Percentiles rank a stretch among this genome's conserved stretches.
phyloP scores from a whole-genome alignment of 2,113 vertebrate genomes.

The Rhea americana region DNA sequence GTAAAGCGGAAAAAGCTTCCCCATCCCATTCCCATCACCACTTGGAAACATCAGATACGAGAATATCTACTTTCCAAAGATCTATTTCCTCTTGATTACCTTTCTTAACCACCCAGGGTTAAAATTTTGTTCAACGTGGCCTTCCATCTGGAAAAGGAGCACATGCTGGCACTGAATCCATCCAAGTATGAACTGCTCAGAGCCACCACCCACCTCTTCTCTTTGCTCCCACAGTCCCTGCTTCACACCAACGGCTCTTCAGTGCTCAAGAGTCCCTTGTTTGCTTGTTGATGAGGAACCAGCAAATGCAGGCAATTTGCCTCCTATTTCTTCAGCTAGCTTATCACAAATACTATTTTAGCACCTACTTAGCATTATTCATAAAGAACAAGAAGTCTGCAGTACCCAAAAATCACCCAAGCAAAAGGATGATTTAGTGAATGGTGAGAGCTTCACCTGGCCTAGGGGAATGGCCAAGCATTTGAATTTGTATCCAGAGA shows the following conservation, averaged over 20 bases:
- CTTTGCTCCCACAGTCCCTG: not conserved
- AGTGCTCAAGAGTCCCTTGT: not conserved
- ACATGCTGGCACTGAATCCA: not conserved
- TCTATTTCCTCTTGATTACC: not conserved
- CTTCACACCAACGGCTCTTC: not conserved
- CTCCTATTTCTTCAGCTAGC: conserved; percentile 27
- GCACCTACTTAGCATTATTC: conserved; percentile 45
- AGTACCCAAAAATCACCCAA: not conserved
- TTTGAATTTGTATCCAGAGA: conserved; percentile 1
- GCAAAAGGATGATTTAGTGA: conserved; percentile 4
- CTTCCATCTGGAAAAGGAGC: not conserved
- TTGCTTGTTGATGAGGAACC: conserved; percentile 42
- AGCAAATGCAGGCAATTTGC: conserved; percentile 21
- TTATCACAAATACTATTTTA: conserved; percentile 55
- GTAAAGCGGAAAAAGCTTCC: not conserved
- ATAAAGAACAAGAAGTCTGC: conserved; percentile 45
- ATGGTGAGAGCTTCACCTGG: not conserved
- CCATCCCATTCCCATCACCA: not conserved
- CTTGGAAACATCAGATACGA: too few species aligned
- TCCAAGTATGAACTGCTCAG: not conserved
- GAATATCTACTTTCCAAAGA: not conserved
- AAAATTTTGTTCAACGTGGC: not conserved
- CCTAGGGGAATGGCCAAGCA: not conserved
- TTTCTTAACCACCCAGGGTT: not conserved
- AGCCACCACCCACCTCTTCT: not conserved